Evolutionary conservation across 1,140 invertebrate species (phyloP), one percentile per base, ranked within the genome.

Genomic region (Drosophila busckii): DNA sequence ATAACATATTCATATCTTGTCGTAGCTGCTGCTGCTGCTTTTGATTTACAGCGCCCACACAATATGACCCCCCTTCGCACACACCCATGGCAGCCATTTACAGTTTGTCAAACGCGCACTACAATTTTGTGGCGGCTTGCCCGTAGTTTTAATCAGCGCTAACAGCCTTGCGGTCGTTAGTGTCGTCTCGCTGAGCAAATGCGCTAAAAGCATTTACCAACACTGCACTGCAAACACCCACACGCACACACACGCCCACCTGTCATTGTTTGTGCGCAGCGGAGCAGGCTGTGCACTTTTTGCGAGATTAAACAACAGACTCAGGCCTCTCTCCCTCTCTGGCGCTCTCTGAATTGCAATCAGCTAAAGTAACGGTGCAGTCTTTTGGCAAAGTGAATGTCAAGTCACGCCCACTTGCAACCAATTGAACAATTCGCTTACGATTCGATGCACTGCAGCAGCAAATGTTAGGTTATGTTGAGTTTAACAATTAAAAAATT

Each of bases 1-100:
- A 83, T 83, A 70, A 48, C 78, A 83, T 80, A 83, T 83, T 83
- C 76, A 83, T 63, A 83, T 84, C 58, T 52, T 65, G 71, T 84
- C 50, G 19, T 31, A 32, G 17, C 34, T 13, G 23, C 41, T 16
- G 23, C 41, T 16, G 35, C 48, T 19, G 15, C 40, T 40, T 60
- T 45, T 54, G 56, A 60, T 60, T 60, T 54, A 50, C 40, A 45
- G 23, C n/a, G 20, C 19, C 7, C 6, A 2, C 53, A 7, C 20
- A 25, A 9, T 4, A 4, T 22, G n/a, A 10, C 1, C 13, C 17
- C 13, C 29, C 6, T 7, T 2, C 45, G 1, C 8, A 10, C 5
- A 1, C 26, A 13, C 9, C 32, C 56, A 23, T 22, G 29, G 22
- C 34, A 42, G 2, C 8, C 22, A 32, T 55, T 50, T 45, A 40